A percentile compares a stretch with the other conserved stretches of the same genome.
Evolutionary conservation across 1,140 invertebrate genomes (phyloP).

Genomic region (Drosophila burlai): DNA sequence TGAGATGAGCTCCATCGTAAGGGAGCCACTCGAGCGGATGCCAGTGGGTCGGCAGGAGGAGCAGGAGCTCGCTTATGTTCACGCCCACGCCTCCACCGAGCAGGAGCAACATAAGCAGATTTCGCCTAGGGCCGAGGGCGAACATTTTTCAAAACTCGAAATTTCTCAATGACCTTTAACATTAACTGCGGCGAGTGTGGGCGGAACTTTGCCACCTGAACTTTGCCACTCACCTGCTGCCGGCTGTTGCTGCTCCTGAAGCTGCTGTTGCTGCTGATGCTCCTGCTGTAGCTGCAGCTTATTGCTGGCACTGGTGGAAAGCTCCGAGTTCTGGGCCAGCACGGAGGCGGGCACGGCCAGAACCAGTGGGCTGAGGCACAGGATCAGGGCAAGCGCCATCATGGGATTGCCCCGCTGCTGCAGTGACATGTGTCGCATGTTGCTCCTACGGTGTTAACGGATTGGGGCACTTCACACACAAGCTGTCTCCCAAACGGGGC

Average conservation of each 20-base stretch:
- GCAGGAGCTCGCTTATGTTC: background rate
- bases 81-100: slow-evolving; percentile 25
- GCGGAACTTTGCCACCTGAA: slow-evolving; percentile 46
- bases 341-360: slow-evolving; percentile 79
- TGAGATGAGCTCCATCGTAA: slow-evolving; percentile 47
- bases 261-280: slow-evolving; percentile 49
- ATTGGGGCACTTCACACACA: slow-evolving; percentile 11
- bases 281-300: slow-evolving; percentile 66
- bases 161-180: slow-evolving; percentile 79
- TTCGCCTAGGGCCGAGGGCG: slow-evolving; percentile 24
- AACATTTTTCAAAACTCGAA: slow-evolving; percentile 68
- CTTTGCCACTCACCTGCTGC: slow-evolving; percentile 75
- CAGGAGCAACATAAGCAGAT: slow-evolving; percentile 19
- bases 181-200: slow-evolving; percentile 59
- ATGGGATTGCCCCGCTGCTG: slow-evolving; percentile 27
- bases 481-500: slow-evolving; percentile 26
- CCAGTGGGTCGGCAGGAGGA: background rate
- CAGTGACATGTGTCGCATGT: slow-evolving; percentile 45
- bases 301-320: slow-evolving; percentile 75
- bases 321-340: slow-evolving; percentile 79
- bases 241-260: slow-evolving; percentile 59
- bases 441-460: slow-evolving; percentile 8
- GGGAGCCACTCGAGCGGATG: slow-evolving; percentile 55
- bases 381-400: slow-evolving; percentile 39
- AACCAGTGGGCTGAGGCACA: slow-evolving; percentile 45